Base-by-base conservation (phyloP, 2,888 invertebrate genomes). In the Drosophila acutilabella region DNA sequence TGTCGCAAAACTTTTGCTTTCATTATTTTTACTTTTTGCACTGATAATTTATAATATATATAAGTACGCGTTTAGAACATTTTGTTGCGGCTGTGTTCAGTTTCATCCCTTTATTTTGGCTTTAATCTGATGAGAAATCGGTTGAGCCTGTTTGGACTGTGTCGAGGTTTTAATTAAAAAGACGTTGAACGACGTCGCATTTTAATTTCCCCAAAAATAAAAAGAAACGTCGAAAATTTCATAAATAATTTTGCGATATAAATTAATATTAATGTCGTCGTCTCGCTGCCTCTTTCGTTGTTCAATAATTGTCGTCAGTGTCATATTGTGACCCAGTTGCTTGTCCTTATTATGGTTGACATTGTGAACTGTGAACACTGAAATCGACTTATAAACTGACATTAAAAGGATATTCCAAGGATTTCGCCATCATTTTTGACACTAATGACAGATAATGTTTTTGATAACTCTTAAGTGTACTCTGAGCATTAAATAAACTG, bases 1-100 rank as follows among this genome's bases (percentile, higher is more conserved):
- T 88, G 84, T 81, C 81, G 66, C 68, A 54, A 82, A 88, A 82
- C 71, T 88, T 87, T 88, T 83, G 79, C 87, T 83, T 88, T 88
- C 61, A 68, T 71, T 71, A 58, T 66, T 68, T 64, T 66, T 57
- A 44, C 23, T 54, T 38, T 60, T 59, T 62, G 67, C 70, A 78
- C 67, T 67, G 87, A 77, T 80, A 88, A 85, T 74, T 54, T 38
- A 50, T 33, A 87, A 38, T 23, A 36, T 44, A 13, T 30, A 20
- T 14, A 30, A 30, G 30, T 30, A 30, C 30, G 30, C 30, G 30
- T 48, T 58, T 45, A 58, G 48, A 40, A 57, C 74, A 23, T n/a
- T 66, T 72, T 72, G 66, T 66, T 72, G 59, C 66, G 45, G 41
- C 51, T 36, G 13, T 14, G 54, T 47, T 11, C 13, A 40, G 16